Conservation (phyloP, 2,797 vertebrate genomes). For the Pipistrellus pygmaeus region DNA sequence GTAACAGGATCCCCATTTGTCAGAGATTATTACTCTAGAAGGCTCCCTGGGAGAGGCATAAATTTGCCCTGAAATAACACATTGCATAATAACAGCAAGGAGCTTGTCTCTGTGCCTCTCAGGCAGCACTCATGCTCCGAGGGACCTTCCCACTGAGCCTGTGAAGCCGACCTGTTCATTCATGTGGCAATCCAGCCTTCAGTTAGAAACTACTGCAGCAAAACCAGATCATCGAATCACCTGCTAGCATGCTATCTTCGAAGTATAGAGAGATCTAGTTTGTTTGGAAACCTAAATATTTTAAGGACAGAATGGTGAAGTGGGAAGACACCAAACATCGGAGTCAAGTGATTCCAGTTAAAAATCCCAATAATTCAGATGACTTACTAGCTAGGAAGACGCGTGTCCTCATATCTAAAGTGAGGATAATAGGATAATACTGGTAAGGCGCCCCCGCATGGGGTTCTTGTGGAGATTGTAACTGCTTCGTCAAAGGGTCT, state of each 20-base stretch:
- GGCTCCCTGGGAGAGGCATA: constrained; percentile 64
- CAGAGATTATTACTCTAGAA: constrained; percentile 67
- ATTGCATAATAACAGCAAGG: constrained; percentile 14
- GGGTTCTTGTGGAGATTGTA: not conserved
- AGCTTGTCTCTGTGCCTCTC: not conserved
- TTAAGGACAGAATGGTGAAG: not conserved
- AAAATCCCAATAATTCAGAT: not conserved
- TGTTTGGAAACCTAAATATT: constrained; percentile 18
- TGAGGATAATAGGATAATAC: not conserved
- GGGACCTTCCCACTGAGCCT: not conserved
- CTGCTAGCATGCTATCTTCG: not conserved
- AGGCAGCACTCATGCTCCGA: constrained; percentile 45
- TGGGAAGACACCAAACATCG: not conserved
- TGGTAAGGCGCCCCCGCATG: not conserved
- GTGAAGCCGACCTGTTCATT: constrained; percentile 24
- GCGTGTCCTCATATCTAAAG: not conserved
- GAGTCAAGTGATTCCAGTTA: not conserved
- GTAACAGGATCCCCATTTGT: constrained; percentile 66
- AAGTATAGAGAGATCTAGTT: not conserved
- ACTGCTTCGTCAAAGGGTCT: not conserved
- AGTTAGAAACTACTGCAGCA: not conserved
- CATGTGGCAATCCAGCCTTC: not conserved
- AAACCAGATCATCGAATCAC: not conserved
- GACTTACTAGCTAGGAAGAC: not conserved
- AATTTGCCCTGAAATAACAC: constrained; percentile 61